Evolutionary conservation across 2,113 vertebrate species (phyloP), one percentile per base, ranked within the genome.

Genomic region (Chlorodrepanis virens): DNA sequence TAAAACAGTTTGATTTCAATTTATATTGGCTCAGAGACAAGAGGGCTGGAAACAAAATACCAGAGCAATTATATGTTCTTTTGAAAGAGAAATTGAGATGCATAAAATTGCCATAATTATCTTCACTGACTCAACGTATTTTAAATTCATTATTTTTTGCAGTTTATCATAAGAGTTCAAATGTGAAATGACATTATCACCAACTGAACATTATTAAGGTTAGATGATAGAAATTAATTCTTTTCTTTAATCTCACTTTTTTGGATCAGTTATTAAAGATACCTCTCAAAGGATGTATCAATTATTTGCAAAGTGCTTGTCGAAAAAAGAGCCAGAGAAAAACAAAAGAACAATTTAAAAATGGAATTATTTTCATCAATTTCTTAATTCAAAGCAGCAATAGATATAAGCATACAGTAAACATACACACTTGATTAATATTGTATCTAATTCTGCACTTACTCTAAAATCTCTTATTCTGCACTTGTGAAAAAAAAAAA

Each of bases 31-130:
- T 88, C 40, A 60, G 57, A 81, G n/a, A 83, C 31, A 64, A 87
- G 40, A n/a, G 52, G 17, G 14, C 21, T 91, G 29, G 54, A 81
- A 93, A 91, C 50, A 87, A 96, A 94, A 80, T 95, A 85, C 67
- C 67, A 83, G 42, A 86, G 35, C 85, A 88, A 84, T 80, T 78
- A n/a, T 35, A 53, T 11, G 16, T 57, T 90, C 52, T 64, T 94
- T 87, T 93, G 24, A 86, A 91, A 93, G 31, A 39, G 19, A 92
- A 96, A 89, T 37, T 89, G 67, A 77, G 27, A 49, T 49, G 21
- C 53, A 76, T 89, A 91, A 82, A 87, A 79, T 89, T 86, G 52
- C 39, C 24, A 37, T 53, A 67, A 92, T 94, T 86, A 83, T 44
- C 39, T 77, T 83, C 39, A 83, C 11, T 63, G 72, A 80, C 14